Conservation (phyloP, 2,888 invertebrate species). For the Dynastes grantii region DNA sequence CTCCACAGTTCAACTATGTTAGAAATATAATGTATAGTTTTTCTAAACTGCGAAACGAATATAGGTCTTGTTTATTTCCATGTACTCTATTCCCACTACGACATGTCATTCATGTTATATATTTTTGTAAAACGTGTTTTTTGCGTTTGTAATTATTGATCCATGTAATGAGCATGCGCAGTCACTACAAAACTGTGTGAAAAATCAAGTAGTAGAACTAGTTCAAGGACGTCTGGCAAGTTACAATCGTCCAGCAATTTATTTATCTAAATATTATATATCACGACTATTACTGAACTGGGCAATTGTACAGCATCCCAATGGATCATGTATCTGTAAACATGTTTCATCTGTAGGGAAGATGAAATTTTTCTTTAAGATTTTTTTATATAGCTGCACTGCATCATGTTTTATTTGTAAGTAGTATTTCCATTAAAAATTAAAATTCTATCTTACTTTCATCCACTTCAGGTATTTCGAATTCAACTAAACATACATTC, state of each 20-base stretch:
- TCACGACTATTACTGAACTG: constrained; percentile 45
- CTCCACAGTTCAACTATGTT: no score
- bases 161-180: constrained; percentile 28
- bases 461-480: constrained; percentile 57
- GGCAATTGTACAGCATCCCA: constrained; percentile 60
- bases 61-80: no score
- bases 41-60: no score
- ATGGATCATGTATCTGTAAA: constrained; percentile 57
- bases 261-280: background rate
- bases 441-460: background rate
- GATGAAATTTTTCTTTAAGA: constrained; percentile 48
- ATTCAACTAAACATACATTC: constrained; percentile 60
- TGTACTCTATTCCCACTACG: no score
- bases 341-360: constrained; percentile 36
- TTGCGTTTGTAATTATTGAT: constrained; percentile 27
- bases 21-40: no score
- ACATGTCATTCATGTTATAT: background rate
- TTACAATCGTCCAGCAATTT: constrained; percentile 53
- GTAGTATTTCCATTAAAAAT: constrained; percentile 31
- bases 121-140: background rate
- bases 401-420: constrained; percentile 35
- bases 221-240: constrained; percentile 19
- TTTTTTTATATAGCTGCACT: constrained; percentile 24
- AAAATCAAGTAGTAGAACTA: constrained; percentile 19
- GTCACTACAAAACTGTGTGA: constrained; percentile 2